Conservation (phyloP, 2,888 invertebrate species). For the Linnaemya tessellans region DNA sequence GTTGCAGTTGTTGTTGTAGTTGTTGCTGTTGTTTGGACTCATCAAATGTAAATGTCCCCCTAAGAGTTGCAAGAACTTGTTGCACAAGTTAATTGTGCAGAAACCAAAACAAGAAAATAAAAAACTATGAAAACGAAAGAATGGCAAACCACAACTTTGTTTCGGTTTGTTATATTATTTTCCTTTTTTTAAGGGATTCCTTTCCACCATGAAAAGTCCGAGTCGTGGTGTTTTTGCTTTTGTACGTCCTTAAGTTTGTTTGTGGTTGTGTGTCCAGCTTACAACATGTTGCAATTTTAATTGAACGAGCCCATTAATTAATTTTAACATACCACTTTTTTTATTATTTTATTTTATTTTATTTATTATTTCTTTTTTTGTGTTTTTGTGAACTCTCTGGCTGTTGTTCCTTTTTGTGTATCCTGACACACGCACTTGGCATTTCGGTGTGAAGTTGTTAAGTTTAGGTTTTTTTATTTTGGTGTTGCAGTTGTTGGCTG, state of each 20-base stretch:
- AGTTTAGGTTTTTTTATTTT: constrained; percentile 47
- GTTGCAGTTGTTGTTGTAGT: neutral
- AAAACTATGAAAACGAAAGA: constrained; percentile 25
- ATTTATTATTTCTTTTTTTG: too few species aligned
- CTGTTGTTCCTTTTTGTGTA: constrained; percentile 26
- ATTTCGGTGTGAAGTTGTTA: constrained; percentile 67
- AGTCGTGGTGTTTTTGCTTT: constrained; percentile 30
- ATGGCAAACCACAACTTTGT: constrained; percentile 61
- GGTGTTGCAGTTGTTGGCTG: constrained; percentile 31
- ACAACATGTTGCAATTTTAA: constrained; percentile 83
- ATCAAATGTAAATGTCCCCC: constrained; percentile 71
- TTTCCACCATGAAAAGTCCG: neutral
- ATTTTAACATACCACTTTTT: constrained; percentile 77
- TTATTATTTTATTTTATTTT: too few species aligned
- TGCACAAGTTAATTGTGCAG: constrained; percentile 72
- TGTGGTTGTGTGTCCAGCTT: constrained; percentile 76
- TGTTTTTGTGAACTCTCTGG: neutral
- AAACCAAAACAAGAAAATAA: neutral
- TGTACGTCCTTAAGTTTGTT: constrained; percentile 28
- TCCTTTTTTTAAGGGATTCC: constrained; percentile 64
- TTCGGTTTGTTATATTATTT: constrained; percentile 17
- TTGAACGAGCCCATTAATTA: constrained; percentile 83
- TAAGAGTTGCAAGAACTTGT: constrained; percentile 70
- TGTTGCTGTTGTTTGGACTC: constrained; percentile 40
- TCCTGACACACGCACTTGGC: constrained; percentile 56